Evolutionary conservation across 1,140 invertebrate species (phyloP), one percentile per base, ranked within the genome.

Genomic region (Streblospio benedicti): DNA sequence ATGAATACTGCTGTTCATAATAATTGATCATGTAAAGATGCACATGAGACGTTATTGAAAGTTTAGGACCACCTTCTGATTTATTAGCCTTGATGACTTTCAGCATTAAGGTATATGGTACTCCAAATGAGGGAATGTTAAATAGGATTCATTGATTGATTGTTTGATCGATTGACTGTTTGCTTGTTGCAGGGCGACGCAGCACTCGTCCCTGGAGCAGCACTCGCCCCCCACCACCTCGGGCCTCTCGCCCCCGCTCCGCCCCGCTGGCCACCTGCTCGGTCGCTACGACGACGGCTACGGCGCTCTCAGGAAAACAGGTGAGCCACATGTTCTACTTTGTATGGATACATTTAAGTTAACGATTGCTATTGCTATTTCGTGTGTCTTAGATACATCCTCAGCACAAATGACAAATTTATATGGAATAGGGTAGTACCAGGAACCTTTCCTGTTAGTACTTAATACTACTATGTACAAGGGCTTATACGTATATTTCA

Each of bases 221-320:
- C 70, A 65, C 62, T 75, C 71, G 47, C 49, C 58, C 23, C n/a
- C 71, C 70, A 16, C 73, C 70, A 32, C 66, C 67, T 2, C 67
- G 65, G 69, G 71, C 6, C 62, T 72, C 59, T 72, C 73, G 32
- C 70, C 78, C 52, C 71, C 78, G 49, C 31, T 81, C 73, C 67
- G 71, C 76, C 44, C 73, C 75, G 61, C 71, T 73, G n/a, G n/a
- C 18, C 71, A 83, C 25, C 76, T 85, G 30, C 70, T 81, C 28
- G 81, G 81, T 67, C 86, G 87, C 78, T 86, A 86, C 71, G 86
- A 87, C 67, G 85, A 88, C 65, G 91, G 95, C 80, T 95, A 93
- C 76, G n/a, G n/a, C n/a, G 92, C 92, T 45, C 83, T 96, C 1
- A 77, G 92, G 64, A 97, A 95, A 84, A 95, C 93, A 83, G 92